Evolutionary conservation across 2,113 vertebrate genomes (phyloP).

Genomic region (Myotis yumanensis): DNA sequence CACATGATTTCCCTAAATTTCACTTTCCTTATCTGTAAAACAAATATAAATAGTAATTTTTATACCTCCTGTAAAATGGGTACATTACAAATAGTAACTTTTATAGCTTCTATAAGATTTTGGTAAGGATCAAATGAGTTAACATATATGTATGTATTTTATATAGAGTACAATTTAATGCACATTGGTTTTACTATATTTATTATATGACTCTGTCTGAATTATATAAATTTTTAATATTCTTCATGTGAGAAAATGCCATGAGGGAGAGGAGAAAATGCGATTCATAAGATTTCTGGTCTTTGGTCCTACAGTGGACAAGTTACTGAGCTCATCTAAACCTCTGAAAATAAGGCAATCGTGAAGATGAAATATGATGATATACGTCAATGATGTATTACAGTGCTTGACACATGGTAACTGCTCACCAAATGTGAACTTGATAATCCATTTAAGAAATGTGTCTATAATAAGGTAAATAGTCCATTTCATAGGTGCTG

Average conservation of each 20-base stretch:
- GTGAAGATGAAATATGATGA: neutral
- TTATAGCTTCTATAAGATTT: neutral
- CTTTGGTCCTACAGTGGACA: neutral
- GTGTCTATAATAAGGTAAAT: neutral
- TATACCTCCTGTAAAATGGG: neutral
- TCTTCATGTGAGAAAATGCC: neutral
- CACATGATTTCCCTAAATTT: neutral
- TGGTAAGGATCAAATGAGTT: neutral
- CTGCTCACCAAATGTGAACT: neutral
- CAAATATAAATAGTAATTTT: neutral
- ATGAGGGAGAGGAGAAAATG: neutral
- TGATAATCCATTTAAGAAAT: slow-evolving; percentile 29
- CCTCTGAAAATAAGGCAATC: neutral
- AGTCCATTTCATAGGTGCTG: neutral
- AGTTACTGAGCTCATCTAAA: neutral
- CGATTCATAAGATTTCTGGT: neutral
- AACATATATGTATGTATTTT: neutral
- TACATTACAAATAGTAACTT: neutral
- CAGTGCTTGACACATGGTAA: neutral
- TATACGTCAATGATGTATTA: neutral
- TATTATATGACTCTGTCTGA: neutral
- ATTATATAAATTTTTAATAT: neutral
- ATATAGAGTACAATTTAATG: neutral
- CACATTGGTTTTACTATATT: neutral
- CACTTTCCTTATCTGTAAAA: neutral